A percentile compares a stretch with the other conserved stretches of the same genome.
phyloP scores from a whole-genome alignment of 2,797 vertebrate genomes.

The Enteromius trimaculatus region DNA sequence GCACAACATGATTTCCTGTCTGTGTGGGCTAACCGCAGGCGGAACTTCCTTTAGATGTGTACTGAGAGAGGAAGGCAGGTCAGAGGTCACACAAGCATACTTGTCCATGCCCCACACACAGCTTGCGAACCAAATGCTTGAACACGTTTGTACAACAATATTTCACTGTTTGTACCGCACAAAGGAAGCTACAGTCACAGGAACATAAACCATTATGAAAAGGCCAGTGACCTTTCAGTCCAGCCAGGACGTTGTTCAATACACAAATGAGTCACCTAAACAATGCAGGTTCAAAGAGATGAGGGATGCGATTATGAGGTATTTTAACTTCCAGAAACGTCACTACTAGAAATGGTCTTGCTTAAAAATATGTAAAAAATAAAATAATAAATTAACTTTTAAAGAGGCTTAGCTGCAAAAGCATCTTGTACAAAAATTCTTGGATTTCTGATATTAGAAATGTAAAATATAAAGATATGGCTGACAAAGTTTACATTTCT shows the following conservation, averaged over 20 bases:
- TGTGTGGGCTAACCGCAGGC: conserved; percentile 37
- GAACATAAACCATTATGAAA: conserved; percentile 18
- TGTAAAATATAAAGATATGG: neutral
- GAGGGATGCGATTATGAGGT: neutral
- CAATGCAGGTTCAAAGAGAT: neutral
- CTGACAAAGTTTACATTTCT: neutral
- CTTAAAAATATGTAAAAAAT: neutral
- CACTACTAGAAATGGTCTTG: neutral
- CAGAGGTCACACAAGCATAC: conserved; percentile 45
- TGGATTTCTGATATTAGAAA: neutral
- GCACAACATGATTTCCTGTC: conserved; percentile 57
- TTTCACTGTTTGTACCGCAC: conserved; percentile 14
- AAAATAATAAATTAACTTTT: too few species aligned
- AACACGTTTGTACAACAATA: neutral
- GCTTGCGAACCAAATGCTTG: conserved; percentile 6
- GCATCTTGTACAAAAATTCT: neutral
- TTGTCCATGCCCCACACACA: conserved; percentile 1
- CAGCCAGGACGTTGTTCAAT: neutral
- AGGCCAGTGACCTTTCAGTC: conserved; percentile 14
- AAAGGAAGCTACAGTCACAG: conserved; percentile 9
- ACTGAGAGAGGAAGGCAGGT: conserved; percentile 62
- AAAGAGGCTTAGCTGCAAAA: neutral
- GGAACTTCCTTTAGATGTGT: conserved; percentile 38
- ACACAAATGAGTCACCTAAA: neutral
- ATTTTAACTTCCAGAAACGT: neutral